Conservation (phyloP, 2,888 invertebrate species). For the Pheosia gnoma region DNA sequence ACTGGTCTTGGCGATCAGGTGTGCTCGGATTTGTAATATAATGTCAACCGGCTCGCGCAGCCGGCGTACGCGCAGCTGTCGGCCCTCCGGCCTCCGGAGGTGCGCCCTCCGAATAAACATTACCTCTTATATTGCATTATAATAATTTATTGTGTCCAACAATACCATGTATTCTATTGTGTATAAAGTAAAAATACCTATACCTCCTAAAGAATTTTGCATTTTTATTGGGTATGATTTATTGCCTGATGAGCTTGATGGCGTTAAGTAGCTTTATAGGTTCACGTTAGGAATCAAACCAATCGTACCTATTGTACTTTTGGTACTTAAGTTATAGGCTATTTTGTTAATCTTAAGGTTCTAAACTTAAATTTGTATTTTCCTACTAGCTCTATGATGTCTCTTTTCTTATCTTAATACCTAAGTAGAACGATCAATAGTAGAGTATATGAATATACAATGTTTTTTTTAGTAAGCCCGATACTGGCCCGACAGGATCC, state of each 20-base stretch:
- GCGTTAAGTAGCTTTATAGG: neutral
- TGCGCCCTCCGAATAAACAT: slow-evolving; percentile 70
- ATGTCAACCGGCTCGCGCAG: slow-evolving; percentile 76
- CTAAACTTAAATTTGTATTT: too few relatives aligned
- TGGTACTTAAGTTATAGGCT: too few relatives aligned
- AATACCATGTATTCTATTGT: slow-evolving; percentile 10
- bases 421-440: too few relatives aligned
- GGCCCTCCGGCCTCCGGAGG: slow-evolving; percentile 60
- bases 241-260: neutral
- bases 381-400: too few relatives aligned
- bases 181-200: slow-evolving; percentile 1
- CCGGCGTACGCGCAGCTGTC: slow-evolving; percentile 78
- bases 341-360: too few relatives aligned
- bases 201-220: neutral
- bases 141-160: slow-evolving; percentile 51
- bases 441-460: too few relatives aligned
- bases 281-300: too few relatives aligned
- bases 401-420: too few relatives aligned
- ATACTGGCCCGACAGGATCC: too few relatives aligned
- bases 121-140: slow-evolving; percentile 61
- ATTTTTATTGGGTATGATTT: slow-evolving; percentile 7
- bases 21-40: slow-evolving; percentile 77
- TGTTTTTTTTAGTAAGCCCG: too few relatives aligned
- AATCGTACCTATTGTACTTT: too few relatives aligned
- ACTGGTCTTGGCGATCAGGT: slow-evolving; percentile 76